These are phyloP conservation scores for Mactra quadrangularis DNA, from an alignment of 1,140 invertebrate species.

Conservation along the genomic window DNA sequence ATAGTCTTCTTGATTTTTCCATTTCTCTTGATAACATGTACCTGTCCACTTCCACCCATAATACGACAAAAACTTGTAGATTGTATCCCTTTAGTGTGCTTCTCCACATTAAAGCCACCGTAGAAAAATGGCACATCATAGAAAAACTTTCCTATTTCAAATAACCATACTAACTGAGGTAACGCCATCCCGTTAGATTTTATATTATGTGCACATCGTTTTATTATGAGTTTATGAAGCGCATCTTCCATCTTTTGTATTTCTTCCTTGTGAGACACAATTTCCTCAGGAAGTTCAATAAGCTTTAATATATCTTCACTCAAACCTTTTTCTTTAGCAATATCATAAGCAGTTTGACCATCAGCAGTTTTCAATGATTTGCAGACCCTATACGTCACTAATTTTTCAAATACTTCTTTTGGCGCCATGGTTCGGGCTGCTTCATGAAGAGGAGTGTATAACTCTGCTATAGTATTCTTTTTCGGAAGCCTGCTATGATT, in stretches of 20 bases:
- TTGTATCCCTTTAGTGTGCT: constrained; percentile 42
- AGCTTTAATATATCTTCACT: constrained; percentile 37
- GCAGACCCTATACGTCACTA: background rate
- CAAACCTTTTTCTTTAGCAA: constrained; percentile 10
- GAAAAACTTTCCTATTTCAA: constrained; percentile 43
- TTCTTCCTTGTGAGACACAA: constrained; percentile 14
- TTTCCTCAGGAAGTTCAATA: constrained; percentile 27
- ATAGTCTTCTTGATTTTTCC: too few species aligned
- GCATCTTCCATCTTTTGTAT: constrained; percentile 51
- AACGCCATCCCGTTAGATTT: constrained; percentile 42
- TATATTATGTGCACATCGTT: constrained; percentile 37
- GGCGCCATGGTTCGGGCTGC: constrained; percentile 8
- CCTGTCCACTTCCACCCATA: constrained; percentile 55
- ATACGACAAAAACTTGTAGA: constrained; percentile 50
- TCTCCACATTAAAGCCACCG: constrained; percentile 34
- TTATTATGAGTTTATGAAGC: constrained; percentile 45
- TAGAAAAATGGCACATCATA: constrained; percentile 54
- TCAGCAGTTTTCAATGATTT: constrained; percentile 20
- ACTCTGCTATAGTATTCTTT: background rate
- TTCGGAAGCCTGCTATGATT: constrained; percentile 2
- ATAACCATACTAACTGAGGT: constrained; percentile 50
- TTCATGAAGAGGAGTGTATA: constrained; percentile 39
- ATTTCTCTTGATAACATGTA: constrained; percentile 44
- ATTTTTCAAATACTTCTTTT: constrained; percentile 9
- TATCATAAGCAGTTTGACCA: constrained; percentile 41